These are phyloP conservation scores for Paguma larvata DNA, from an alignment of 2,797 vertebrate genomes.

Conservation along the genomic window DNA sequence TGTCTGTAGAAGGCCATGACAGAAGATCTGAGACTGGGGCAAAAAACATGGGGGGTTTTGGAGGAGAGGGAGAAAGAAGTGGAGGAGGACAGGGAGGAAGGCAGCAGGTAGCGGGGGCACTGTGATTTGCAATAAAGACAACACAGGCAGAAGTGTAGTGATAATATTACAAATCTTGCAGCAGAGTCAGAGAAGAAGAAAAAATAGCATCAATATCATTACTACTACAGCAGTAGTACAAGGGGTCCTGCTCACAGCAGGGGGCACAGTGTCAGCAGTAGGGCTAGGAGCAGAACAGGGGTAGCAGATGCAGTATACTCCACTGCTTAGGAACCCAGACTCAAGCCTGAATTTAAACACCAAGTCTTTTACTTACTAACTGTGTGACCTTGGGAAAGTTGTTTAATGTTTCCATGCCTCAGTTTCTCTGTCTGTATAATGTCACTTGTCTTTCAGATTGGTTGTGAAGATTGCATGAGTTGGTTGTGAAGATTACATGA, in stretches of 20 bases:
- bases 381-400: not conserved
- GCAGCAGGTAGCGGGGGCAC: not conserved
- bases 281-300: no score
- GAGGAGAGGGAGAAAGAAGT: not conserved
- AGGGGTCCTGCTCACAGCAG: not conserved
- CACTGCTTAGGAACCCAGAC: not conserved
- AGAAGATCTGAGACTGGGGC: not conserved
- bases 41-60: not conserved
- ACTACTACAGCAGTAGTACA: not conserved
- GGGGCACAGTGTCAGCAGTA: not conserved
- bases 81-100: not conserved
- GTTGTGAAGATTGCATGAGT: not conserved
- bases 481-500: not conserved
- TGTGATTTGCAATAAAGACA: not conserved
- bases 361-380: not conserved
- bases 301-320: rapidly evolving
- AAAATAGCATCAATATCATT: not conserved
- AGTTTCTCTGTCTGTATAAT: not conserved
- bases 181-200: not conserved
- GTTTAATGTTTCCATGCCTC: not conserved
- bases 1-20: not conserved
- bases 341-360: not conserved
- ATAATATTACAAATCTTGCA: not conserved
- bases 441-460: not conserved
- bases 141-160: not conserved